Base-by-base conservation (phyloP, 2,113 vertebrate species). In the Megalops atlanticus region DNA sequence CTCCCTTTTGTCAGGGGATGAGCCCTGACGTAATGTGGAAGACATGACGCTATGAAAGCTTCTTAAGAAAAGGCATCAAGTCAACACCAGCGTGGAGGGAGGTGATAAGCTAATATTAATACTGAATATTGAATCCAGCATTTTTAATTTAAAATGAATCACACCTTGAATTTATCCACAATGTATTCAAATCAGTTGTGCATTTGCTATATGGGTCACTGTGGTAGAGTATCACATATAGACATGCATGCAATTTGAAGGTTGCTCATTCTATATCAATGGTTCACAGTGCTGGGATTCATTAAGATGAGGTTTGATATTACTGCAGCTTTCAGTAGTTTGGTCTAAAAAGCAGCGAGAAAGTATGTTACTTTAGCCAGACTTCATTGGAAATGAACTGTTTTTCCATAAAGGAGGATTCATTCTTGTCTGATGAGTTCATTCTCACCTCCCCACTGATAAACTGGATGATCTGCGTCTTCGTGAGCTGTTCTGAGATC, bases 381-480 rank as follows among this genome's bases (percentile, higher is more conserved):
- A 36, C 43, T 54, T 47, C 40, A 45, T 39, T 14, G n/a, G 39
- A 45, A 41, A 49, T 38, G 21, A 8, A 15, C 43, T 18, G 38
- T 77, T 80, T 74, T 72, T 31, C 43, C 39, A 21, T 35, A 33
- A 82, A 35, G 3, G 18, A 24, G 35, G 35, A 76, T 74, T 76
- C 52, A 58, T 74, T 78, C 33, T 36, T 73, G 38, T 74, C 72
- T 78, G 8, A 18, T 54, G 75, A 85, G 79, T 33, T 54, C 70
- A 74, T 79, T 39, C 58, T n/a, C 35, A 74, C 38, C 58, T 45
- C 74, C 24, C 38, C 15, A 43, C 74, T 16, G 38, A 35, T 27
- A 40, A 64, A 33, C 16, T 12, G 31, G 69, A 45, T 71, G 76
- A 41, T 54, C 33, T 7, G 49, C 43, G 69, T 35, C 49, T 6